Base-by-base conservation (phyloP, 2,113 vertebrate species). In the Tragulus kanchil region DNA sequence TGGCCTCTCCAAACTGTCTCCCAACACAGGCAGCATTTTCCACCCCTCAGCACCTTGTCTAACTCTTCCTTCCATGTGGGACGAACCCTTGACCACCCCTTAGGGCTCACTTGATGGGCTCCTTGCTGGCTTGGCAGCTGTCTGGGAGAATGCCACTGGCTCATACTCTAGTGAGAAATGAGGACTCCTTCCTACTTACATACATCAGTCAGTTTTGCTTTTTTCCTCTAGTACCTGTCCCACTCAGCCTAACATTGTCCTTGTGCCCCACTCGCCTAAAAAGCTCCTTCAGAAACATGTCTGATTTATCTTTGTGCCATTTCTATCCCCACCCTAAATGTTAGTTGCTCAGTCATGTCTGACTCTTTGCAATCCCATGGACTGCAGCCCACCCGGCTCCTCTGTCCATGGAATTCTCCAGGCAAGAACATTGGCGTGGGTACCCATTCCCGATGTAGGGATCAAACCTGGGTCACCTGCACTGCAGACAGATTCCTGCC, bases 81-180 rank as follows among this genome's bases (percentile, higher is more conserved):
- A 9, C 11, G 17, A 58, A n/a, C 1, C 25, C n/a, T 52, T 5
- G 9, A 13, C 9, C 42, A 2, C n/a, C 3, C 1, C 0, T 42
- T 3, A 2, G 15, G 83, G 11, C 65, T 69, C 6, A 0, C 13
- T 12, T 5, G 31, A 3, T n/a, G 21, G 19, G 17, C 9, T 52
- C 19, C 42, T 83, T 92, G 48, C 58, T 85, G 83, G 50, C 31
- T 56, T 73, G 3, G 1, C 28, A 8, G 28, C 8, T 69, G 69
- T 75, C 25, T 13, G 8, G n/a, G 77, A 65, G 31, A 67, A 45
- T 5, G 10, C 26, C 69, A 21, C 67, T 3, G 8, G 61, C 25
- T 42, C 56, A 3, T 28, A 61, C 64, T 90, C 31, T 77, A 10
- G 45, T 62, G 9, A 21, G 52, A 48, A 15, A 45, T 25, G 17